phyloP scores from a whole-genome alignment of 2,797 vertebrate species.

The Gallirallus australis region DNA sequence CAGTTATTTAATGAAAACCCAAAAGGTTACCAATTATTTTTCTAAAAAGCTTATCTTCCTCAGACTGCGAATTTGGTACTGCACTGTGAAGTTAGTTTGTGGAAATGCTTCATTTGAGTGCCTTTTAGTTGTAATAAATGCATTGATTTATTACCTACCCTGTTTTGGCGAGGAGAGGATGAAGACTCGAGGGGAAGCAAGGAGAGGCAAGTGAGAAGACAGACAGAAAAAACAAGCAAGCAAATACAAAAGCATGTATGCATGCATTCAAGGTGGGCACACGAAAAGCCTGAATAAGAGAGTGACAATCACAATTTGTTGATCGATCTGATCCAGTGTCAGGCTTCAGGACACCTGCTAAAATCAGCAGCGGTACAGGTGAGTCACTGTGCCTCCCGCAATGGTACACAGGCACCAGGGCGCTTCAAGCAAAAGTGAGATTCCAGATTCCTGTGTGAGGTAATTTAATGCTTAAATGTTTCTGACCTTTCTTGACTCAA shows the following conservation, averaged over 20 bases:
- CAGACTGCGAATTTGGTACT: not conserved
- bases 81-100: not conserved
- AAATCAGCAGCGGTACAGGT: not conserved
- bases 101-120: not conserved
- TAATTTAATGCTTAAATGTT: not conserved
- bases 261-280: not conserved
- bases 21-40: slow-evolving; percentile 42
- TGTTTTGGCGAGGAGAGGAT: not conserved
- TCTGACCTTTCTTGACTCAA: not conserved
- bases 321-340: not conserved
- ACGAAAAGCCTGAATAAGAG: not conserved
- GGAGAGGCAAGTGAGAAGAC: not conserved
- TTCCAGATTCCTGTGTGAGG: not conserved
- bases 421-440: not conserved
- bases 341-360: not conserved
- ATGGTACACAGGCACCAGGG: fast-evolving
- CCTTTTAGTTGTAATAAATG: not conserved
- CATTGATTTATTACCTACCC: not conserved
- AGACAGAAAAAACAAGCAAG: not conserved
- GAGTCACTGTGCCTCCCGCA: not conserved
- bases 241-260: not conserved
- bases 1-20: not conserved
- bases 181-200: not conserved
- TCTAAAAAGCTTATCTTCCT: not conserved
- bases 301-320: not conserved